Base-by-base conservation (phyloP, 2,888 invertebrate species). In the Carcina quercana region DNA sequence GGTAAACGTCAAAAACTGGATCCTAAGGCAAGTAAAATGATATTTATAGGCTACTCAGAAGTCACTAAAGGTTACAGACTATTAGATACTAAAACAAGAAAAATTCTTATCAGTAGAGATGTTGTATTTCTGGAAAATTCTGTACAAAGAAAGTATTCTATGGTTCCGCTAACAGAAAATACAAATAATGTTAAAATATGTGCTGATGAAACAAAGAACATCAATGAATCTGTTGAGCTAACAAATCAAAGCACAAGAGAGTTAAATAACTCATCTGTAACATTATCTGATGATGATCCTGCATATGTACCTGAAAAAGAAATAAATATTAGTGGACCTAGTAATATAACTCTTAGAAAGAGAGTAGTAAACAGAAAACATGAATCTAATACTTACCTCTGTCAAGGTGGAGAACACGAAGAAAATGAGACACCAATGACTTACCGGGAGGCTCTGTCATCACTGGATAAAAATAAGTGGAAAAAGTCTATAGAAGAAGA, bases 401-500 rank as follows among this genome's bases (percentile, higher is more conserved):
- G n/a, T 19, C 19, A 19, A 6, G n/a, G 19, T 19, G 19, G n/a
- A 19, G 19, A 6, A 19, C 6, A 19, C 19, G 7, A 8, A 19
- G 22, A 10, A 22, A 5, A 22, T 10, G 8, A 5, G 10, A 10
- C 28, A 2, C 35, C 35, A 11, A 13, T 12, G 12, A 35, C 35
- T n/a, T 35, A 35, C 12, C 14, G 2, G 19, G 31, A 35, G 30
- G 31, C 31, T 10, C 12, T 30, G 10, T 25, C 27, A 4, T 15
- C 24, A 11, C 3, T 3, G 7, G 22, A 34, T 19, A 15, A 7
- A 7, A n/a, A 31, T 11, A 19, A 7, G 11, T 35, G 35, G 35
- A 11, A 15, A 17, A 13, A 20, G 11, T 24, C 36, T 10, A 32
- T 37, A 13, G n/a, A 8, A 3, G 24, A 32, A 15, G 36, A 37